phyloP scores from a whole-genome alignment of 35 echinoderm and acorn worm genomes.

The Diadema setosum region DNA sequence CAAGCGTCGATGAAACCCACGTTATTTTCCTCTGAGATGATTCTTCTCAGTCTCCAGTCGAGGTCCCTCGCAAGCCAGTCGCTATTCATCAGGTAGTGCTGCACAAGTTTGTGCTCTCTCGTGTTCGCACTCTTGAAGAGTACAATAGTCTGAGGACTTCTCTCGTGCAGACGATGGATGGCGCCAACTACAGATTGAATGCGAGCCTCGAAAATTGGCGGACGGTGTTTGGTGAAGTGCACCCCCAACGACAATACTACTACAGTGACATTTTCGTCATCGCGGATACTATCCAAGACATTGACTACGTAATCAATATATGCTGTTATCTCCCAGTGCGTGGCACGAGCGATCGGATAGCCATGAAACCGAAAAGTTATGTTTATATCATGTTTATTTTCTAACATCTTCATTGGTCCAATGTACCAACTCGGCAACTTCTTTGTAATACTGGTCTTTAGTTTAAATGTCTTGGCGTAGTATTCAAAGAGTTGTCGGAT shows the following conservation, averaged over 20 bases:
- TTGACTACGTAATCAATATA: not conserved
- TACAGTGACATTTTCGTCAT: not conserved
- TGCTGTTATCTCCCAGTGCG: not conserved
- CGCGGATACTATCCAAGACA: not conserved
- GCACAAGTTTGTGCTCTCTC: not conserved
- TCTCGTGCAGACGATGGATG: not conserved
- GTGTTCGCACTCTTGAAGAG: conserved; percentile 19
- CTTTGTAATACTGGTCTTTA: not conserved
- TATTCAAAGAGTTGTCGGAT: not conserved
- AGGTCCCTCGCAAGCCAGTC: not conserved
- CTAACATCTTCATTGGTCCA: not conserved
- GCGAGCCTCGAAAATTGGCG: not conserved
- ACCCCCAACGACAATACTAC: not conserved
- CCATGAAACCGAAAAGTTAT: not conserved
- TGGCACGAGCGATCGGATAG: not conserved
- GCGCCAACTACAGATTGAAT: not conserved
- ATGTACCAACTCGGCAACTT: not conserved
- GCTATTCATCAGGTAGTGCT: not conserved
- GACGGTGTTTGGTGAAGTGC: not conserved
- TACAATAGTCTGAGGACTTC: conserved; percentile 3
- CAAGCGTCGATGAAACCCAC: not conserved
- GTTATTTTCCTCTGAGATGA: not conserved
- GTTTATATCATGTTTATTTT: not conserved
- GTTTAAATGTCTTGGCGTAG: not conserved
- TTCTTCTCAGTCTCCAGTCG: not conserved